Percentiles rank a stretch among this genome's conserved stretches.
Conservation (phyloP, 2,888 invertebrate species). For the Acholoe squamosa region DNA sequence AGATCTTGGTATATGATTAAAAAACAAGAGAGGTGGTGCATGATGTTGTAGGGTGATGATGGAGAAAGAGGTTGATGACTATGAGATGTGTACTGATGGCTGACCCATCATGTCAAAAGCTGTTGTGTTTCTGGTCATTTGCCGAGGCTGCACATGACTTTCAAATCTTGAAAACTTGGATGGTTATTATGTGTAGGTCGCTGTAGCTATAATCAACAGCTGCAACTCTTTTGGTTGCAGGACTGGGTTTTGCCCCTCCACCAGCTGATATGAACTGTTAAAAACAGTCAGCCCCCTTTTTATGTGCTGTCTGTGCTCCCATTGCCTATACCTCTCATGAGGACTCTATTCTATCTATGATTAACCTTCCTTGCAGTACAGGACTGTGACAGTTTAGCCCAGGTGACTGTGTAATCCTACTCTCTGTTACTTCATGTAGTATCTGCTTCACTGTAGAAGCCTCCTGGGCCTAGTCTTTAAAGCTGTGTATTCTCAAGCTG, state of each 20-base stretch:
- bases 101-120: constrained; percentile 34
- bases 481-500: background rate
- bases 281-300: background rate
- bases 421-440: background rate
- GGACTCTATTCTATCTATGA: background rate
- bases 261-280: background rate
- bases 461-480: background rate
- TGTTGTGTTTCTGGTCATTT: constrained; percentile 60
- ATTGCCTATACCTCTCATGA: background rate
- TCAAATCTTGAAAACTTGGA: constrained; percentile 8
- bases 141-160: constrained; percentile 59
- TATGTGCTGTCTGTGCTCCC: constrained; percentile 4
- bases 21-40: too few species aligned
- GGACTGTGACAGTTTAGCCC: background rate
- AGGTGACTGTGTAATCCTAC: background rate
- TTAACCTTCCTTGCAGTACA: background rate
- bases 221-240: constrained; percentile 9
- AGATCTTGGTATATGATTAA: too few species aligned
- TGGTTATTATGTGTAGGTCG: constrained; percentile 34
- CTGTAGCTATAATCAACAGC: constrained; percentile 35
- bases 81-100: background rate
- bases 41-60: too few species aligned
- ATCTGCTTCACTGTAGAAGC: constrained; percentile 5
- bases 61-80: too few species aligned
- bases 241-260: constrained; percentile 13